Percentiles rank a stretch among this genome's conserved stretches.
Conservation (phyloP, 2,888 invertebrate genomes). For the Pogonocherus hispidulus region DNA sequence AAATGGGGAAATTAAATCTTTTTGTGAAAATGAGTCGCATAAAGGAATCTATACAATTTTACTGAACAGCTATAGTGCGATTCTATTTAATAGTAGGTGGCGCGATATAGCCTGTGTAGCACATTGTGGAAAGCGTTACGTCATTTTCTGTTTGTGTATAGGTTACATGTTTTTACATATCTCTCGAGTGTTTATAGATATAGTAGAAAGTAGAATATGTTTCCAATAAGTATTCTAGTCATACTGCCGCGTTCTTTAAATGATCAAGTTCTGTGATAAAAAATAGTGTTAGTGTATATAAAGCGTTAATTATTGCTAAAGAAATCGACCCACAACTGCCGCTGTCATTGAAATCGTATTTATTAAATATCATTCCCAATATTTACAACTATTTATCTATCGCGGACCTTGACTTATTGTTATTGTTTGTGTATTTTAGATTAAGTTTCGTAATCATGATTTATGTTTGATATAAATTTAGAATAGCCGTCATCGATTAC, state of each 20-base stretch:
- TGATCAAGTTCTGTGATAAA: slow-evolving; percentile 25
- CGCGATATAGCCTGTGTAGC: too few relatives aligned
- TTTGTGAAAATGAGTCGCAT: too few relatives aligned
- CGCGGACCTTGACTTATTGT: slow-evolving; percentile 27
- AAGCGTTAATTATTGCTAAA: slow-evolving; percentile 23
- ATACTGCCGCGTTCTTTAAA: slow-evolving; percentile 27
- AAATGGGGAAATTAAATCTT: too few relatives aligned
- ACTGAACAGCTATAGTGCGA: too few relatives aligned
- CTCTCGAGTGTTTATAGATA: slow-evolving; percentile 50
- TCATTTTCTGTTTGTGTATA: slow-evolving; percentile 44
- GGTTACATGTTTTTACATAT: slow-evolving; percentile 52
- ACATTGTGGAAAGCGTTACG: too few relatives aligned
- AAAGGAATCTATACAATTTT: too few relatives aligned
- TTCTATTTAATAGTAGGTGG: too few relatives aligned
- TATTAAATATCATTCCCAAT: slow-evolving; percentile 19
- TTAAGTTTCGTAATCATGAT: slow-evolving; percentile 16
- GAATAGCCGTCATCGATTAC: slow-evolving; percentile 13
- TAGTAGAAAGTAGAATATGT: slow-evolving; percentile 53
- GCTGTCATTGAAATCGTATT: slow-evolving; percentile 25
- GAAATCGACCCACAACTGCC: slow-evolving; percentile 23
- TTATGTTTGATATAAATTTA: slow-evolving; percentile 15
- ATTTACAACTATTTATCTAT: slow-evolving; percentile 29
- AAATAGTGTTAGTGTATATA: slow-evolving; percentile 21
- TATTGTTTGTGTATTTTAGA: slow-evolving; percentile 26
- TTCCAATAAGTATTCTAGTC: slow-evolving; percentile 48